phyloP scores from a whole-genome alignment of 92 coral and sea anemone species.

The Nematostella vectensis region DNA sequence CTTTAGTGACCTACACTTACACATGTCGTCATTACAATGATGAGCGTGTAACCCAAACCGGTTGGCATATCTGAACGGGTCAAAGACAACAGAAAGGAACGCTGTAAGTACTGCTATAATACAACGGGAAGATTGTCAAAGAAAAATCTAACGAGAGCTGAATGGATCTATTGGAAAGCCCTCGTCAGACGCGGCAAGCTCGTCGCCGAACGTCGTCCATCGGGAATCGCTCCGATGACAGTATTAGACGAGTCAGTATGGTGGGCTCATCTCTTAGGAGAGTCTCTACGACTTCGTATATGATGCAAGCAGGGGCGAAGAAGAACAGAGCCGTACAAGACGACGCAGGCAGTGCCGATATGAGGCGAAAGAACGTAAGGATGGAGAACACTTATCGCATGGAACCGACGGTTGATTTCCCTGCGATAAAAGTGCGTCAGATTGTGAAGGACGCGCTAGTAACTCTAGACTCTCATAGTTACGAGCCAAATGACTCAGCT shows the following conservation, averaged over 20 bases:
- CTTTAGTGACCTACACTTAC: too few species aligned
- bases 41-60: too few species aligned
- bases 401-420: conserved; percentile 61
- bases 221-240: conserved; percentile 26
- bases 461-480: conserved; percentile 26
- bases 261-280: conserved; percentile 13
- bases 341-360: conserved; percentile 10
- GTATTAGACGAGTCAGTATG: conserved; percentile 16
- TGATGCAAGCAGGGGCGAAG: not conserved
- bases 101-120: too few species aligned
- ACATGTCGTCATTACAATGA: too few species aligned
- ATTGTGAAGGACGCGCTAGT: conserved; percentile 47
- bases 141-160: too few species aligned
- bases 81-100: too few species aligned
- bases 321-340: conserved; percentile 4
- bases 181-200: not conserved
- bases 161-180: too few species aligned
- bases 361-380: conserved; percentile 5
- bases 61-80: too few species aligned
- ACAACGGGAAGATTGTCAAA: too few species aligned
- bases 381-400: conserved; percentile 83
- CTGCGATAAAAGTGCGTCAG: conserved; percentile 49
- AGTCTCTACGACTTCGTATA: conserved; percentile 14
- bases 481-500: conserved; percentile 33
- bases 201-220: conserved; percentile 23